phyloP scores from a whole-genome alignment of 2,797 vertebrate species.

The Hydrocynus forskahlii region DNA sequence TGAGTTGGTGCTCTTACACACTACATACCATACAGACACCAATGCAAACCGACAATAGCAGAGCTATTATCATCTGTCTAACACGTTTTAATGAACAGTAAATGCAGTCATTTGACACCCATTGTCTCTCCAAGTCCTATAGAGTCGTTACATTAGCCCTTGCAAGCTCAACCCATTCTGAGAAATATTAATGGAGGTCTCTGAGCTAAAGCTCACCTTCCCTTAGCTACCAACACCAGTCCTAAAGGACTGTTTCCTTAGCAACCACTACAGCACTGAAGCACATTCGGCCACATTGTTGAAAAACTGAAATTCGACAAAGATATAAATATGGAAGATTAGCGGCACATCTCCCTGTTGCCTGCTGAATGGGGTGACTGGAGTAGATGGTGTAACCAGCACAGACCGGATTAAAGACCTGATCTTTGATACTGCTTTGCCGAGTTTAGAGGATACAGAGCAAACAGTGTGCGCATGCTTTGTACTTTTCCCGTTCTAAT shows the following conservation, averaged over 20 bases:
- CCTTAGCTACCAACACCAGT: slow-evolving; percentile 48
- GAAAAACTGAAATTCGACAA: slow-evolving; percentile 42
- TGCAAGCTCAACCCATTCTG: slow-evolving; percentile 8
- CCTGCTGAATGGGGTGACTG: slow-evolving; percentile 32
- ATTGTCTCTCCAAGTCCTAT: not conserved
- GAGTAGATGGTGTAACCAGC: slow-evolving; percentile 18
- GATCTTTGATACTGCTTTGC: not conserved
- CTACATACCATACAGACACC: no score
- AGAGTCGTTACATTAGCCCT: not conserved
- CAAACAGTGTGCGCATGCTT: slow-evolving; percentile 12
- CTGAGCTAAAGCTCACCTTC: slow-evolving; percentile 48
- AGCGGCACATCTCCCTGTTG: slow-evolving; percentile 32
- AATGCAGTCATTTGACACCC: not conserved
- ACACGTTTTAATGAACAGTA: not conserved
- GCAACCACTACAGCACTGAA: slow-evolving; percentile 41
- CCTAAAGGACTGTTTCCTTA: slow-evolving; percentile 56
- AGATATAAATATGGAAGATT: slow-evolving; percentile 39
- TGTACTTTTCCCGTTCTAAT: slow-evolving; percentile 44
- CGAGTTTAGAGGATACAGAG: not conserved
- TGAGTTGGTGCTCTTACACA: not conserved
- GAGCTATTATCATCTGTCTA: not conserved
- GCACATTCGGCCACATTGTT: slow-evolving; percentile 47
- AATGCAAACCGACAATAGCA: not conserved
- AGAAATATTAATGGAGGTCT: slow-evolving; percentile 40
- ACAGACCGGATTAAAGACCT: not conserved